Evolutionary conservation across 2,888 invertebrate species (phyloP), one percentile per base, ranked within the genome.

Genomic region (Acleris literana): DNA sequence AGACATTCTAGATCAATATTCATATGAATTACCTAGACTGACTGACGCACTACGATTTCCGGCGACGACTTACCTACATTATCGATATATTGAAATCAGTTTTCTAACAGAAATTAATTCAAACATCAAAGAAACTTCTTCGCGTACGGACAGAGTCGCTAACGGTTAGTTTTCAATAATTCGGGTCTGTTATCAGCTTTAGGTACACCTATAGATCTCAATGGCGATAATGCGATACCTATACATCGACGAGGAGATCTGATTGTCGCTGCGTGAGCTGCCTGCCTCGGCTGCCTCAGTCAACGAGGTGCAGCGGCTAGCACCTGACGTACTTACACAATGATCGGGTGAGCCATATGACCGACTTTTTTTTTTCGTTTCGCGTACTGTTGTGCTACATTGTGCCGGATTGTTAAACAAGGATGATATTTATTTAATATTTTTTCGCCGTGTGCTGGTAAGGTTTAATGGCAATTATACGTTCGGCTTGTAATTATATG

Each of bases 211-310:
- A 13, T 39, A 39, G 13, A 39, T 39, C 39, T 39, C 39, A 39
- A 39, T 39, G 4, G 11, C 39, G 39, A 39, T 39, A 39, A 39
- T 46, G 46, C 46, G 17, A 46, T 46, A 17, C n/a, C 17, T 46
- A 46, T 17, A 5, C 3, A 46, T 46, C 17, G 46, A 46, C n/a
- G 13, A 39, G 44, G 44, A 44, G 46, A 46, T 18, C 49, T 18
- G 25, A 53, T 13, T 39, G 39, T 7, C 39, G 39, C 39, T 39
- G 33, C 33, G 33, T 33, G 33, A 33, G 33, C 33, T 33, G 25
- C 61, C 63, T 65, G 25, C 61, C 63, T 65, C 69, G 43, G 18
- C 59, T 53, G 25, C 61, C 63, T 65, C 69, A 64, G 67, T 68
- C 51, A 53, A 59, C 43, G 63, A 53, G 48, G 33, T 56, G 52